Percentiles rank a stretch among this genome's conserved stretches.
Evolutionary conservation across 2,888 invertebrate genomes (phyloP).

Genomic region (Rhamphomyia laevipes): DNA sequence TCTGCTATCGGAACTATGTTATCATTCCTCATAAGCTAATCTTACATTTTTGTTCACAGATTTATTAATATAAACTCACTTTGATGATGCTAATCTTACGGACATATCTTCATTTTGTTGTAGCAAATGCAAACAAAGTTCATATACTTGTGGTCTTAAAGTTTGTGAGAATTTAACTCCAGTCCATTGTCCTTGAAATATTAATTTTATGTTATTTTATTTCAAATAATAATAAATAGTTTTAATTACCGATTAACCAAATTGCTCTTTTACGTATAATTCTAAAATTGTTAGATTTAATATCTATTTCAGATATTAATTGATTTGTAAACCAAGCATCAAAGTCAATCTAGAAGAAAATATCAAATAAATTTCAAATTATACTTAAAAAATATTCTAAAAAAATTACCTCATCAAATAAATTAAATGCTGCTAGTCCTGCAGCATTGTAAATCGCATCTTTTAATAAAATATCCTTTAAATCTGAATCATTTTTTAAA

Average conservation of each 20-base stretch:
- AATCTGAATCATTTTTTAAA: constrained; percentile 55
- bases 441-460: constrained; percentile 92
- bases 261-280: constrained; percentile 76
- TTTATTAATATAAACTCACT: constrained; percentile 23
- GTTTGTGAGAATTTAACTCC: constrained; percentile 71
- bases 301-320: constrained; percentile 67
- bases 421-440: constrained; percentile 75
- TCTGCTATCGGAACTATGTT: too few relatives aligned
- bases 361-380: constrained; percentile 18
- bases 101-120: constrained; percentile 72
- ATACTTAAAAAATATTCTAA: constrained; percentile 5
- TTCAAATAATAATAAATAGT: constrained; percentile 4
- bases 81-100: constrained; percentile 75
- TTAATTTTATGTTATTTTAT: neutral
- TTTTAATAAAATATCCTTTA: constrained; percentile 69
- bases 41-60: too few relatives aligned
- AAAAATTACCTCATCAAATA: constrained; percentile 65
- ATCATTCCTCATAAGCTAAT: too few relatives aligned
- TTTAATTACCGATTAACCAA: constrained; percentile 64
- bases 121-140: constrained; percentile 61
- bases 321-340: constrained; percentile 83
- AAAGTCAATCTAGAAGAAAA: constrained; percentile 59
- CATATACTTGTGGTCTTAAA: constrained; percentile 70
- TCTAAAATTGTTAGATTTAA: constrained; percentile 70
- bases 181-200: constrained; percentile 46